These are phyloP conservation scores for human (Homo sapiens) DNA, from an alignment of 2,113 vertebrate species.

Conservation along the genomic window DNA sequence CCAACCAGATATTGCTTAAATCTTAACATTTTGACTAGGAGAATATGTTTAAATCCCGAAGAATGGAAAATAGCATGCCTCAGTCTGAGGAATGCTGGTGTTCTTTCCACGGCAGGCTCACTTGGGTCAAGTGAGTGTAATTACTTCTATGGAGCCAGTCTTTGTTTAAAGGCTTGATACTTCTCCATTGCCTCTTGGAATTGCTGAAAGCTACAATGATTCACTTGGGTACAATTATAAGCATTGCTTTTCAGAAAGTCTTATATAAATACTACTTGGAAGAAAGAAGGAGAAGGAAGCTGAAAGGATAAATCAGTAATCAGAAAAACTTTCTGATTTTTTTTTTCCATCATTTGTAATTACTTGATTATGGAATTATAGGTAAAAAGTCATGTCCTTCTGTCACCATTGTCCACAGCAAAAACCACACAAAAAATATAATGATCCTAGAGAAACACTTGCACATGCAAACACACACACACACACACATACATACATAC, in stretches of 20 bases:
- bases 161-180: slow-evolving; percentile 59
- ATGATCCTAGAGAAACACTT: neutral
- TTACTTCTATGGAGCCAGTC: slow-evolving; percentile 41
- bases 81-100: slow-evolving; percentile 57
- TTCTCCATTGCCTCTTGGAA: slow-evolving; percentile 59
- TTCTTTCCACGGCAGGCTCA: slow-evolving; percentile 51
- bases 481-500: neutral
- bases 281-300: slow-evolving; percentile 23
- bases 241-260: slow-evolving; percentile 29
- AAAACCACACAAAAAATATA: neutral
- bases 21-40: slow-evolving; percentile 54
- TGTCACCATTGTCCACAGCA: neutral
- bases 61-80: slow-evolving; percentile 60
- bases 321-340: slow-evolving; percentile 27
- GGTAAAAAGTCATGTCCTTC: neutral
- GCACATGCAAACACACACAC: neutral
- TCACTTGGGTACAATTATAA: slow-evolving; percentile 57
- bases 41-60: slow-evolving; percentile 41
- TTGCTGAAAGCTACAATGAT: slow-evolving; percentile 45
- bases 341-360: slow-evolving; percentile 45
- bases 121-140: slow-evolving; percentile 59
- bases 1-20: neutral
- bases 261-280: slow-evolving; percentile 42
- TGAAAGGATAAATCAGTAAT: slow-evolving; percentile 38
- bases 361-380: slow-evolving; percentile 13